Conservation (phyloP, 2,888 invertebrate genomes). For the Anaspis maculata region DNA sequence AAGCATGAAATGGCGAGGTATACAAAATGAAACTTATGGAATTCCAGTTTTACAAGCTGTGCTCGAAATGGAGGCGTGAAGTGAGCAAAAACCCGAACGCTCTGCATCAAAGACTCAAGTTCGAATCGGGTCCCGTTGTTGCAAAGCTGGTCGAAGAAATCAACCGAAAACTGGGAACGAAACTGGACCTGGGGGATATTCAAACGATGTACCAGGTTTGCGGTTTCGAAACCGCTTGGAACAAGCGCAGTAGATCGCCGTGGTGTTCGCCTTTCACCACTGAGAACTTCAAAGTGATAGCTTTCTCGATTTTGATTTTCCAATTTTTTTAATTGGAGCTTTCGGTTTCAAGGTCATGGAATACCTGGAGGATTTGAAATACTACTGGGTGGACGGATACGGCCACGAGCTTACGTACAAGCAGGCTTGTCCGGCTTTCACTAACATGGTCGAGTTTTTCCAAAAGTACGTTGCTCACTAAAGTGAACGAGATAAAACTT, state of each 20-base stretch:
- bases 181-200: constrained; percentile 48
- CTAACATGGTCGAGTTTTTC: constrained; percentile 61
- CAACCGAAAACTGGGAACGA: constrained; percentile 53
- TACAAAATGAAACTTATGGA: constrained; percentile 2
- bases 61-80: constrained; percentile 33
- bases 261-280: constrained; percentile 71
- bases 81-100: constrained; percentile 33
- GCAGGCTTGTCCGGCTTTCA: constrained; percentile 68
- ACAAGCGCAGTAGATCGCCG: constrained; percentile 51
- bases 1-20: constrained; percentile 11
- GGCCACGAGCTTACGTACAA: constrained; percentile 63
- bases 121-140: constrained; percentile 37
- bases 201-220: constrained; percentile 64
- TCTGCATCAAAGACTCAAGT: constrained; percentile 25
- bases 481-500: constrained; percentile 1
- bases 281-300: constrained; percentile 48
- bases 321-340: constrained; percentile 45
- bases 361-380: constrained; percentile 67
- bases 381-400: constrained; percentile 79
- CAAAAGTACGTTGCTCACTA: constrained; percentile 48
- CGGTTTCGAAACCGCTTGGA: constrained; percentile 78
- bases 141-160: constrained; percentile 49
- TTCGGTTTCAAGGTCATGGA: no score
- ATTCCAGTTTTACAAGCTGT: constrained; percentile 39
- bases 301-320: constrained; percentile 2